Percentiles rank a stretch among this genome's conserved stretches.
Conservation (phyloP, 2,797 vertebrate species). For the Galago senegalensis region DNA sequence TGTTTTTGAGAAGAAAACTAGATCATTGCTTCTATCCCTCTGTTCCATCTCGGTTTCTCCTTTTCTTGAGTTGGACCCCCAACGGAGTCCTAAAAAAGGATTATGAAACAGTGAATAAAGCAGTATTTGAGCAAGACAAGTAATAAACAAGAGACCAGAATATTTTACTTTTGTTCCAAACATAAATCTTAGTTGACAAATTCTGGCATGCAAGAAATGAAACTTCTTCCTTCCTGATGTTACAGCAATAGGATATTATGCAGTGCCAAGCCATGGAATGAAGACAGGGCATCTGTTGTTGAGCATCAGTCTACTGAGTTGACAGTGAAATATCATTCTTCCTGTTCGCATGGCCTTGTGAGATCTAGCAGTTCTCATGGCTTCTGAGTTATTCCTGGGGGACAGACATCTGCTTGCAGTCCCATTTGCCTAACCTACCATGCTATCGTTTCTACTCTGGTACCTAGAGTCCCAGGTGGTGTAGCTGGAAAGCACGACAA, state of each 20-base stretch:
- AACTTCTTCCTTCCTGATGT: not conserved
- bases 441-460: not conserved
- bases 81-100: not conserved
- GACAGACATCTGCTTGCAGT: not conserved
- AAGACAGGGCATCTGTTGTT: not conserved
- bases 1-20: not conserved
- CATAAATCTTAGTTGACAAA: conserved; percentile 45
- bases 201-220: not conserved
- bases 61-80: conserved; percentile 13
- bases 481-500: not conserved
- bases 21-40: conserved; percentile 21
- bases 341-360: not conserved
- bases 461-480: not conserved
- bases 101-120: conserved; percentile 33
- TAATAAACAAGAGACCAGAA: not conserved
- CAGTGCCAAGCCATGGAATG: not conserved
- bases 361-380: not conserved
- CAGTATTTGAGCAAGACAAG: not conserved
- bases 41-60: not conserved
- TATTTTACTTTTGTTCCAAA: not conserved
- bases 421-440: not conserved
- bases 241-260: not conserved
- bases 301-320: not conserved
- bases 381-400: not conserved
- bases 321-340: not conserved